These are phyloP conservation scores for Metridium senile DNA, from an alignment of 92 coral and sea anemone species.

Conservation along the genomic window DNA sequence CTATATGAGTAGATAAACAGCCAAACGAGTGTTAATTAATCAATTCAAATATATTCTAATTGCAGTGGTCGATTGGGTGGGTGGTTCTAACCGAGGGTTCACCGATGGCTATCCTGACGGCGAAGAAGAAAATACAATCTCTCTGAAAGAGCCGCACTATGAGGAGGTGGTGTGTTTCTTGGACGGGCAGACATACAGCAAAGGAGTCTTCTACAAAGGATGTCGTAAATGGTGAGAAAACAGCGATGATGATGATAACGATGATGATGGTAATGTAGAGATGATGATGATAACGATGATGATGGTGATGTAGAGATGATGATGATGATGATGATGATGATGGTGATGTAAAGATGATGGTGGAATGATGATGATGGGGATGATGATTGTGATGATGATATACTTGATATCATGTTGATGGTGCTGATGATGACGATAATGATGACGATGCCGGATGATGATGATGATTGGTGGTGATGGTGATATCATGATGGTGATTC, in stretches of 20 bases:
- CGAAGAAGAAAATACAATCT: neutral
- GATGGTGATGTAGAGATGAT: neutral
- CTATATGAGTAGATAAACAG: neutral
- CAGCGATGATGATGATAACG: neutral
- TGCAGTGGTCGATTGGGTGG: slow-evolving; percentile 34
- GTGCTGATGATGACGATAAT: neutral
- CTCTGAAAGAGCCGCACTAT: slow-evolving; percentile 13
- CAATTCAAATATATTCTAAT: neutral
- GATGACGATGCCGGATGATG: neutral
- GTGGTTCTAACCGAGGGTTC: slow-evolving; percentile 17
- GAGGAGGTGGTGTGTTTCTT: slow-evolving; percentile 58
- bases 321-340: neutral
- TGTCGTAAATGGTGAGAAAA: slow-evolving; percentile 54
- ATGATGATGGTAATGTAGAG: neutral
- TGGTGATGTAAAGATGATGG: neutral
- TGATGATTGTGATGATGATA: neutral
- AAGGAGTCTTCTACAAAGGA: slow-evolving; percentile 50
- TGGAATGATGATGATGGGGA: neutral
- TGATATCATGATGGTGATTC: neutral
- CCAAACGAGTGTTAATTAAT: neutral
- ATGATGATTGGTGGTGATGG: neutral
- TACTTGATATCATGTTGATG: neutral
- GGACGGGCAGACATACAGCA: slow-evolving; percentile 37
- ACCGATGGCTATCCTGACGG: neutral
- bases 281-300: neutral